Evolutionary conservation across 2,113 vertebrate species (phyloP).

Genomic region (Apteryx mantelli): DNA sequence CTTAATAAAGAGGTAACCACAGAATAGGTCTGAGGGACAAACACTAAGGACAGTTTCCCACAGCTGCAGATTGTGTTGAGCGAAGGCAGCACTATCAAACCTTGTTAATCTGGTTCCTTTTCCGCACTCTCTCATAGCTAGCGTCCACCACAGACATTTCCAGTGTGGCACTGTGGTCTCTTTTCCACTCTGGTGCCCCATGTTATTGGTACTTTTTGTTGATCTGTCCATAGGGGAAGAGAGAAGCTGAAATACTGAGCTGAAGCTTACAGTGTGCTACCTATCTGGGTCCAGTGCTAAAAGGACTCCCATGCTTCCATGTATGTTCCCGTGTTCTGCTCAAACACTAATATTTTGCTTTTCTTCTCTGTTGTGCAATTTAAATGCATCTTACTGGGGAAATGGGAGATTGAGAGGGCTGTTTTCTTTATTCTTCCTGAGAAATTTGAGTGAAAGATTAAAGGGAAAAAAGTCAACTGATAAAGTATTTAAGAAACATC

Average conservation of each 20-base stretch:
- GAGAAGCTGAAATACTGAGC: not conserved
- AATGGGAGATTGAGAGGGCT: not conserved
- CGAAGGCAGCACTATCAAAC: not conserved
- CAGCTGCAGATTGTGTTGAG: not conserved
- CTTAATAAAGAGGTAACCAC: not conserved
- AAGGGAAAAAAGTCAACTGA: not conserved
- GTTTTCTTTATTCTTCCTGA: not conserved
- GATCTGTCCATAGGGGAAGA: not conserved
- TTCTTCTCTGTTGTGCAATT: fast-evolving
- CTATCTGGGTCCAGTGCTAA: not conserved
- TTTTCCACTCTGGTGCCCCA: not conserved
- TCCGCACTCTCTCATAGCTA: not conserved
- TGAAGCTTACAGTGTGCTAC: not conserved
- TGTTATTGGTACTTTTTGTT: not conserved
- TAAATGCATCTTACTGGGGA: not conserved
- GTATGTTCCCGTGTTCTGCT: not conserved
- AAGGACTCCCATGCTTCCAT: not conserved
- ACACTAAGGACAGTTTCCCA: not conserved
- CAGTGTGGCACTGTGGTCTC: not conserved
- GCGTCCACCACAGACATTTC: not conserved
- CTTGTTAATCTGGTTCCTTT: not conserved
- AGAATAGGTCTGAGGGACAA: not conserved
- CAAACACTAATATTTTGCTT: not conserved
- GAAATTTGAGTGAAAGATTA: not conserved
- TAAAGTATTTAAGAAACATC: not conserved